Percentiles rank a stretch among this genome's conserved stretches.
Evolutionary conservation across 2,888 invertebrate species (phyloP).

Genomic region (Galerucella calmariensis): DNA sequence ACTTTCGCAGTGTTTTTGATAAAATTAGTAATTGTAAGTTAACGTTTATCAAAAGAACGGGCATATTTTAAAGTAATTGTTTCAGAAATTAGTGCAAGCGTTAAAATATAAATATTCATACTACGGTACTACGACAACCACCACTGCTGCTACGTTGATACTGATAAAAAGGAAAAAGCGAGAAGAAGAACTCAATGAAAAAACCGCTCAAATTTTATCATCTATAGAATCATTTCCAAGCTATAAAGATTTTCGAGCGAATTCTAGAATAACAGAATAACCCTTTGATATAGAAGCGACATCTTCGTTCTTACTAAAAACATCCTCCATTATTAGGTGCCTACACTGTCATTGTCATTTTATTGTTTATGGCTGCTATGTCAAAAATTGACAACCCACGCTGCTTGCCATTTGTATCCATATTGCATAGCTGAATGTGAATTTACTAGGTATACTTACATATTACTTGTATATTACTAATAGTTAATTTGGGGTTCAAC

Average conservation of each 20-base stretch:
- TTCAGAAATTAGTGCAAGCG: constrained; percentile 76
- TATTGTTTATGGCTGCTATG: too few species aligned
- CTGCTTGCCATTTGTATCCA: too few species aligned
- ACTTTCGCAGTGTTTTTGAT: constrained; percentile 88
- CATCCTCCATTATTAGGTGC: too few species aligned
- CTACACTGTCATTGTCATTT: too few species aligned
- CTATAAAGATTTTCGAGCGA: neutral
- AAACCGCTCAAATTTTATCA: constrained; percentile 54
- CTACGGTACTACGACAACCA: constrained; percentile 66
- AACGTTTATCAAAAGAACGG: neutral
- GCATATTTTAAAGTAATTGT: constrained; percentile 42
- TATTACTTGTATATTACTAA: too few species aligned
- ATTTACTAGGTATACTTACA: too few species aligned
- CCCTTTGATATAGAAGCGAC: too few species aligned
- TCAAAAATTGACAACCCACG: too few species aligned
- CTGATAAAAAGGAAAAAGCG: constrained; percentile 51
- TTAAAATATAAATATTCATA: constrained; percentile 71
- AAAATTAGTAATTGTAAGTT: constrained; percentile 81
- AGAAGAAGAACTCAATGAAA: constrained; percentile 45
- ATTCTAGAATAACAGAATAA: too few species aligned
- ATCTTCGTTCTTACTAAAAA: too few species aligned
- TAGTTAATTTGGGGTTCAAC: neutral
- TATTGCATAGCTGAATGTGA: too few species aligned
- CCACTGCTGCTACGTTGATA: constrained; percentile 62
- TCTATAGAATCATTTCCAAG: constrained; percentile 57